Base-by-base conservation (phyloP, 92 coral and sea anemone genomes). In the Anthopleura xanthogrammica region DNA sequence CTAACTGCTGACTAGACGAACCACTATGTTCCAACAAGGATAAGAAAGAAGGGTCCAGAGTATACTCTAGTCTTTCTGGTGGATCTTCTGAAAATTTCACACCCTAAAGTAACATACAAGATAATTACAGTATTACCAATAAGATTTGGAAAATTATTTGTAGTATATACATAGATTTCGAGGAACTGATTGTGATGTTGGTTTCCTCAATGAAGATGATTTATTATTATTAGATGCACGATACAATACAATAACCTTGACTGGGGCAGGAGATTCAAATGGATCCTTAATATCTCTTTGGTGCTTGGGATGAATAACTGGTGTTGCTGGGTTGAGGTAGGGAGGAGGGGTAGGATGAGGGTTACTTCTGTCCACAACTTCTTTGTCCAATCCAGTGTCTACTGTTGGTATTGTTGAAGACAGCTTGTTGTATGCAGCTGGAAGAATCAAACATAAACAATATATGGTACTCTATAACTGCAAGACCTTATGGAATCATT, bases 371-470 rank as follows among this genome's bases (percentile, higher is more conserved):
- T 86, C 89, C 66, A 60, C 66, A 58, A 77, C 86, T 46, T 89
- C 83, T 81, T 82, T 73, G 50, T 87, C 92, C 13, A 89, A 83
- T 43, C 86, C 93, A 86, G 88, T 87, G 75, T 93, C 97, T 41
- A 85, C 86, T 39, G 95, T 93, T 42, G 97, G 97, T 74, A 93
- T 83, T 3, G 93, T 41, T 46, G 95, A 89, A 11, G 97, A 89
- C 76, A 93, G 23, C 78, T 88, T 88, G 86, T 82, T 91, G 83
- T 89, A 93, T 29, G 97, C 92, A 66, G 97, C 97, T 93, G 82
- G 56, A 79, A 71, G 55, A 23, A 43, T 17, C 16, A 29, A 7
- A 41, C 50, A 56, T 54, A 54, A 54, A 54, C 16, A 60, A 62
- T 46, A 46, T 9, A 46, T 46, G 50, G 50, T 46, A 46, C 50